A percentile compares a stretch with the other conserved stretches of the same genome.
phyloP scores from a whole-genome alignment of 2,888 invertebrate species.

The Leptogaster cylindrica region DNA sequence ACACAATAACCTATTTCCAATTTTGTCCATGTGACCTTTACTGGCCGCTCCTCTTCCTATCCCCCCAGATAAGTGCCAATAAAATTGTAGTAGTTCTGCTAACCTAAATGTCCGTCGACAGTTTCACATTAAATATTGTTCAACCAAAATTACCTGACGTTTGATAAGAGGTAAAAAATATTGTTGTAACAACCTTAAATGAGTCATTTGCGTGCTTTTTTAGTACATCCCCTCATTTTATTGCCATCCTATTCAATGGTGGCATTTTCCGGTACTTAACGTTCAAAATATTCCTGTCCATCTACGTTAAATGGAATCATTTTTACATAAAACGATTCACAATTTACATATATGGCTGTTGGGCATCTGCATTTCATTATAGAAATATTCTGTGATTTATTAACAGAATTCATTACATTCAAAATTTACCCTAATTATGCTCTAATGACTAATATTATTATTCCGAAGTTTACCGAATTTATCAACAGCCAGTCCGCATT shows the following conservation, averaged over 20 bases:
- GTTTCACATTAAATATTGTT: slow-evolving; percentile 31
- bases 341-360: slow-evolving; percentile 19
- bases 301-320: slow-evolving; percentile 7
- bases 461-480: too few species aligned
- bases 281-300: neutral
- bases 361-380: slow-evolving; percentile 16
- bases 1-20: too few species aligned
- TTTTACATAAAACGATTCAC: slow-evolving; percentile 2
- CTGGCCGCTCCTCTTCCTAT: too few species aligned
- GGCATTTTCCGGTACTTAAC: slow-evolving; percentile 19
- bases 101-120: too few species aligned
- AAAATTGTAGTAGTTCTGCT: too few species aligned
- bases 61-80: too few species aligned
- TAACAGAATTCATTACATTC: neutral
- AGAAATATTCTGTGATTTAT: neutral
- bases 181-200: slow-evolving; percentile 34
- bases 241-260: neutral
- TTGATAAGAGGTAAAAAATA: slow-evolving; percentile 39
- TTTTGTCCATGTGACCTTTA: too few species aligned
- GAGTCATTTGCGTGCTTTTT: slow-evolving; percentile 41
- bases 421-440: slow-evolving; percentile 13
- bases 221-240: neutral
- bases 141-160: slow-evolving; percentile 30
- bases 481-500: too few species aligned
- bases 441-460: neutral